phyloP scores from a whole-genome alignment of 2,888 invertebrate species.

The Sthenelais limicola region DNA sequence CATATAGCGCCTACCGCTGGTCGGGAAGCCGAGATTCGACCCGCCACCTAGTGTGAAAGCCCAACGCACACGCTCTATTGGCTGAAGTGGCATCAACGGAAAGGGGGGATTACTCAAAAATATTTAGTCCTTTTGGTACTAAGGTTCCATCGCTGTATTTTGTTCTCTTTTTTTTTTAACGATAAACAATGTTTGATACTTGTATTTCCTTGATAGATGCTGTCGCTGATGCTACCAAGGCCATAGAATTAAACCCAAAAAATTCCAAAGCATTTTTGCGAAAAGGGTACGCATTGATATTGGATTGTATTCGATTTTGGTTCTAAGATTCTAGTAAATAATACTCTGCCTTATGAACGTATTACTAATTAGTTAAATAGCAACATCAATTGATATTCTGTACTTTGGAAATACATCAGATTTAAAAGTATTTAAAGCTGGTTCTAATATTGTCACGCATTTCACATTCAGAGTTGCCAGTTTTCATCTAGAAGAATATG shows the following conservation, averaged over 20 bases:
- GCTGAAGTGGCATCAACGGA: no score
- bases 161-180: no score
- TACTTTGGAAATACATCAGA: background rate
- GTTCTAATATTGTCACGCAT: background rate
- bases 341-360: slow-evolving; percentile 6
- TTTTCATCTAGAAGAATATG: slow-evolving; percentile 57
- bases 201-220: slow-evolving; percentile 57
- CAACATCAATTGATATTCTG: background rate
- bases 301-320: background rate
- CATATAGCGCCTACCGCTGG: no score
- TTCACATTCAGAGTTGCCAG: slow-evolving; percentile 37
- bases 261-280: slow-evolving; percentile 61
- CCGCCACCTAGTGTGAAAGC: no score
- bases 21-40: no score
- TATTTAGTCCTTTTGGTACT: no score
- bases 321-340: slow-evolving; percentile 9
- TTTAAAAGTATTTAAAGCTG: background rate
- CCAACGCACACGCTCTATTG: no score
- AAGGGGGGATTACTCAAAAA: no score
- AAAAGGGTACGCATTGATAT: slow-evolving; percentile 64
- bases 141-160: no score
- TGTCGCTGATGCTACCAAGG: slow-evolving; percentile 57
- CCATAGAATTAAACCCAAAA: slow-evolving; percentile 58
- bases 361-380: background rate
- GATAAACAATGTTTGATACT: background rate